These are phyloP conservation scores for Anneissia japonica DNA, from an alignment of 35 echinoderm and acorn worm genomes.

Conservation along the genomic window DNA sequence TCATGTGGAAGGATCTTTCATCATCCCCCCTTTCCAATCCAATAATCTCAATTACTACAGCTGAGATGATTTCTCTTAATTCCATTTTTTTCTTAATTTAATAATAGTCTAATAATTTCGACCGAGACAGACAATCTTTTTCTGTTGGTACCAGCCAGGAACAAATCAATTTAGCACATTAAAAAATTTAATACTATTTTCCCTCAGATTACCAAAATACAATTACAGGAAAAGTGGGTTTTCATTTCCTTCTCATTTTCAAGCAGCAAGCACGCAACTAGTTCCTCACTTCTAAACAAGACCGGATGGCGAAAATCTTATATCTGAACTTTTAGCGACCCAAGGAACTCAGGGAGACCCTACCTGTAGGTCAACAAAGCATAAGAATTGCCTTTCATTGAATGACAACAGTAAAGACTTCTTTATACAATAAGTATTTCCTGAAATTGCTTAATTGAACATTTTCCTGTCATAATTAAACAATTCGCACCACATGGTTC, in stretches of 20 bases:
- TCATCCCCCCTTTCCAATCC: too few species aligned
- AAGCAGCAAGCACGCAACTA: not conserved
- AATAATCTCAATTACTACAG: too few species aligned
- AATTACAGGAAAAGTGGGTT: not conserved
- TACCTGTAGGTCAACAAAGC: not conserved
- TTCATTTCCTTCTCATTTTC: not conserved
- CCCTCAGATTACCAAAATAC: too few species aligned
- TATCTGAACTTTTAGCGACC: not conserved
- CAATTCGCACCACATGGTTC: not conserved
- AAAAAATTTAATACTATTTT: too few species aligned
- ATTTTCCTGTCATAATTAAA: not conserved
- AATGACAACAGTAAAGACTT: not conserved
- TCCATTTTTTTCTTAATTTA: too few species aligned
- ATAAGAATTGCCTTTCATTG: not conserved
- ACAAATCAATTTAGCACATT: not conserved
- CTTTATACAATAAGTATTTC: not conserved
- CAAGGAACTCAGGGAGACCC: not conserved
- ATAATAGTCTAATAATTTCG: too few species aligned
- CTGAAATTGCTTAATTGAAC: not conserved
- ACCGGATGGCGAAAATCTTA: not conserved
- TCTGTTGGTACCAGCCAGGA: not conserved
- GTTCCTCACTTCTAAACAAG: not conserved
- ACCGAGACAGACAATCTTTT: too few species aligned
- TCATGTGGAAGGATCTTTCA: too few species aligned
- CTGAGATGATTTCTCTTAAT: too few species aligned